phyloP scores from a whole-genome alignment of 2,888 invertebrate species.

The Disparrhopalites patrizii region DNA sequence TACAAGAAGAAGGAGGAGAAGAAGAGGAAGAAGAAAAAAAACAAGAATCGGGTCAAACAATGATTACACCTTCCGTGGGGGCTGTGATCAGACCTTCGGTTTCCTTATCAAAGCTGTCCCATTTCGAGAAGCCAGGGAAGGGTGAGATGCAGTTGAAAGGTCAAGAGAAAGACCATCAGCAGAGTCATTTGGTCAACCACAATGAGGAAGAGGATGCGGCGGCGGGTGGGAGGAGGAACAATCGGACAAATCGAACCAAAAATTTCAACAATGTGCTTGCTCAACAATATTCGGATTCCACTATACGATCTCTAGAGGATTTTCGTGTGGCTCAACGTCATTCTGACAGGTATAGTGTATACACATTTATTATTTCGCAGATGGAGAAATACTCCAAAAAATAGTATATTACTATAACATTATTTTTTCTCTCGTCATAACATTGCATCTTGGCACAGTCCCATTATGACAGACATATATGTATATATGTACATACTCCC shows the following conservation, averaged over 20 bases:
- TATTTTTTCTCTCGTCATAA: too few species aligned
- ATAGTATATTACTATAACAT: not conserved
- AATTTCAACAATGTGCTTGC: slow-evolving; percentile 35
- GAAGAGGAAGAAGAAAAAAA: not conserved
- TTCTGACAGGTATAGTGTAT: slow-evolving; percentile 39
- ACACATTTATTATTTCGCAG: not conserved
- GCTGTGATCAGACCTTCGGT: slow-evolving; percentile 42
- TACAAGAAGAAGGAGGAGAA: not conserved
- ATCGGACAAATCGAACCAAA: slow-evolving; percentile 4
- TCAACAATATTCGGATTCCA: slow-evolving; percentile 33
- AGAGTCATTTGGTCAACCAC: slow-evolving; percentile 23
- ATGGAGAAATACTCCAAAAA: not conserved
- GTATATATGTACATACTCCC: not conserved
- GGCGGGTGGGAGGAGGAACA: too few species aligned
- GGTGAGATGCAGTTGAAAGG: slow-evolving; percentile 1
- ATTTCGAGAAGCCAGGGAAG: slow-evolving; percentile 33
- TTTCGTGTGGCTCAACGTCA: slow-evolving; percentile 30
- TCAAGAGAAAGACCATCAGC: slow-evolving; percentile 27
- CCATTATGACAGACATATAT: not conserved
- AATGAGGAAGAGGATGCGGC: not conserved
- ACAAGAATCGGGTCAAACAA: slow-evolving; percentile 14
- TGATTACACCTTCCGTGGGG: slow-evolving; percentile 42
- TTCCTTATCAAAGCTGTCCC: slow-evolving; percentile 38
- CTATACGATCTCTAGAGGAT: slow-evolving; percentile 39
- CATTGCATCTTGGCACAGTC: too few species aligned